These are phyloP conservation scores for Ischnura elegans DNA, from an alignment of 2,888 invertebrate species.

Conservation along the genomic window DNA sequence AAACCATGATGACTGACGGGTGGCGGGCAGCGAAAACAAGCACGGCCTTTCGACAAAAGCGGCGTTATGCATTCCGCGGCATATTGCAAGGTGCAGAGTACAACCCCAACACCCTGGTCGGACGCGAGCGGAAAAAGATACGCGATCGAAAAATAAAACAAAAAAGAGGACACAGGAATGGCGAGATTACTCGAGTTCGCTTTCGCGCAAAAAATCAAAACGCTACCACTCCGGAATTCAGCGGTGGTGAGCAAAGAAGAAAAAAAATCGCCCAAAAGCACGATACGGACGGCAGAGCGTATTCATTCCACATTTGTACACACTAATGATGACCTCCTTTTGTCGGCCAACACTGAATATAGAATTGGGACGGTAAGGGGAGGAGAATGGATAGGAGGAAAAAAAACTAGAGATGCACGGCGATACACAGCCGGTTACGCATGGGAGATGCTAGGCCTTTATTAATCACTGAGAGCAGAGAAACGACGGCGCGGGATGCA, in stretches of 20 bases:
- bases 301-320: background rate
- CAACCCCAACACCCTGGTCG: background rate
- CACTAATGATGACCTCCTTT: constrained; percentile 11
- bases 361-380: background rate
- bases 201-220: background rate
- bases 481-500: background rate
- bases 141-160: background rate
- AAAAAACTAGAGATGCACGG: background rate
- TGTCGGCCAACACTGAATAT: background rate
- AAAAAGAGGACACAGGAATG: background rate
- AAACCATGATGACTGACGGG: background rate
- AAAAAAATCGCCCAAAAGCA: background rate
- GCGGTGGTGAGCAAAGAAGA: background rate
- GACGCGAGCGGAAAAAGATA: background rate
- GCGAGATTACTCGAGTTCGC: background rate
- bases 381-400: background rate
- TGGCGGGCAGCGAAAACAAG: background rate
- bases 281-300: background rate
- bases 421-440: background rate
- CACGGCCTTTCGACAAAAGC: background rate
- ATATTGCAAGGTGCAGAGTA: background rate
- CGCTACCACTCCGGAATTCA: constrained; percentile 15
- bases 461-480: background rate
- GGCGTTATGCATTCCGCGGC: background rate
- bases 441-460: background rate